Conservation (phyloP, 1,140 invertebrate genomes). For the Temnothorax longispinosus region DNA sequence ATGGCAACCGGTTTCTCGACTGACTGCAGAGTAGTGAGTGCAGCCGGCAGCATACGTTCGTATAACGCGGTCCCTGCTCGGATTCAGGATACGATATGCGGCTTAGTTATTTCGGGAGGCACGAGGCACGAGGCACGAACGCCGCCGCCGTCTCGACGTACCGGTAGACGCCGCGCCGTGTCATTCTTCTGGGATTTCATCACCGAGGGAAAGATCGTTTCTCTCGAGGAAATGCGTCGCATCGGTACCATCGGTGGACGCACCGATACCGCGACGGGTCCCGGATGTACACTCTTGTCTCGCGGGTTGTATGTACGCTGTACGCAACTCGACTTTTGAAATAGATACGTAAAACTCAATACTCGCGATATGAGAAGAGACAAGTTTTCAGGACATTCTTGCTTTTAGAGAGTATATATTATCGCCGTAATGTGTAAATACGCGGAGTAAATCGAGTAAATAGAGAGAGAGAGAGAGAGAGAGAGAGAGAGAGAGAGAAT, state of each 20-base stretch:
- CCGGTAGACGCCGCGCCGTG: conserved; percentile 77
- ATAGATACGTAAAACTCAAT: too few relatives aligned
- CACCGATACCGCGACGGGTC: conserved; percentile 6
- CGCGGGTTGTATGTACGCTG: not conserved
- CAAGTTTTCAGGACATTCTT: not conserved
- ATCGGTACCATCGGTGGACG: conserved; percentile 30
- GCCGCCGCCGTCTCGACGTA: conserved; percentile 79
- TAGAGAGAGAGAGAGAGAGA: too few relatives aligned
- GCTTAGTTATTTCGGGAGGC: conserved; percentile 77
- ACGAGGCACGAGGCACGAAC: conserved; percentile 69
- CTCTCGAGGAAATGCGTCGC: conserved; percentile 31
- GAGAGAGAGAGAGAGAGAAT: too few relatives aligned
- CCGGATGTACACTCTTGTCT: not conserved
- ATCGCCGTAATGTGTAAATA: too few relatives aligned
- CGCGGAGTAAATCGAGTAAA: too few relatives aligned
- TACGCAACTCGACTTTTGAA: not conserved
- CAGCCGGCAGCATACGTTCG: not conserved
- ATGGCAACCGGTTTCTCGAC: conserved; percentile 54
- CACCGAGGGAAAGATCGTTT: conserved; percentile 57
- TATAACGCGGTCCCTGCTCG: conserved; percentile 36
- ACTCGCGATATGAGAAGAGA: not conserved
- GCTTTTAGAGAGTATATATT: too few relatives aligned
- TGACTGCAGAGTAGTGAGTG: not conserved
- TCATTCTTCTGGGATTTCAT: conserved; percentile 79
- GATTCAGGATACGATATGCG: conserved; percentile 53